Evolutionary conservation across 2,888 invertebrate species (phyloP).

Genomic region (Saturnia japonica): DNA sequence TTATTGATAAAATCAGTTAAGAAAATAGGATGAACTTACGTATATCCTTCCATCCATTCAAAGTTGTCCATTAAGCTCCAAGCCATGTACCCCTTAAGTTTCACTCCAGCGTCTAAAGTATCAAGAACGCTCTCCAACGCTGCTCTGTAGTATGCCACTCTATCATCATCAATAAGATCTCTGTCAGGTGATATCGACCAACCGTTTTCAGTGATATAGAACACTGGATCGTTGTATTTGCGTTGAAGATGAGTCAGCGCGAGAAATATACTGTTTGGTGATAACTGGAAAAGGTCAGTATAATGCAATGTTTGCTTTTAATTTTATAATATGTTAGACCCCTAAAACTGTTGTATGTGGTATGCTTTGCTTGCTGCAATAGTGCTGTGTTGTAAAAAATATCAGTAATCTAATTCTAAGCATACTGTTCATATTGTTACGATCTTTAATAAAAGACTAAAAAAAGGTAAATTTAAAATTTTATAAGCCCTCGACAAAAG

Average conservation of each 20-base stretch:
- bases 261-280: conserved; percentile 82
- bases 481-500: too few species aligned
- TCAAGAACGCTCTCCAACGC: conserved; percentile 69
- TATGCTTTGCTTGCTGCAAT: neutral
- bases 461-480: too few species aligned
- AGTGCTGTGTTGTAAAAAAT: neutral
- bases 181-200: conserved; percentile 58
- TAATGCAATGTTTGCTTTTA: neutral
- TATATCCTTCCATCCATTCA: conserved; percentile 83
- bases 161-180: conserved; percentile 66
- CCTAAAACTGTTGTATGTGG: neutral
- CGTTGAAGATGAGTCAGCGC: conserved; percentile 72
- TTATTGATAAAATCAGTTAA: neutral
- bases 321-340: too few species aligned
- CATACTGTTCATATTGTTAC: neutral
- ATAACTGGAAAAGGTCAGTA: conserved; percentile 50
- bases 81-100: conserved; percentile 79
- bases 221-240: conserved; percentile 74
- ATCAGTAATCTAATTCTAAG: neutral
- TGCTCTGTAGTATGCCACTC: conserved; percentile 66
- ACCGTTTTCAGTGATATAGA: conserved; percentile 84
- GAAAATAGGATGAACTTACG: conserved; percentile 54
- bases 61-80: conserved; percentile 86
- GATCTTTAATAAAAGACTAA: too few species aligned
- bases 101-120: conserved; percentile 68